These are phyloP conservation scores for Pleuronectes platessa DNA, from an alignment of 2,113 vertebrate species.

Conservation along the genomic window DNA sequence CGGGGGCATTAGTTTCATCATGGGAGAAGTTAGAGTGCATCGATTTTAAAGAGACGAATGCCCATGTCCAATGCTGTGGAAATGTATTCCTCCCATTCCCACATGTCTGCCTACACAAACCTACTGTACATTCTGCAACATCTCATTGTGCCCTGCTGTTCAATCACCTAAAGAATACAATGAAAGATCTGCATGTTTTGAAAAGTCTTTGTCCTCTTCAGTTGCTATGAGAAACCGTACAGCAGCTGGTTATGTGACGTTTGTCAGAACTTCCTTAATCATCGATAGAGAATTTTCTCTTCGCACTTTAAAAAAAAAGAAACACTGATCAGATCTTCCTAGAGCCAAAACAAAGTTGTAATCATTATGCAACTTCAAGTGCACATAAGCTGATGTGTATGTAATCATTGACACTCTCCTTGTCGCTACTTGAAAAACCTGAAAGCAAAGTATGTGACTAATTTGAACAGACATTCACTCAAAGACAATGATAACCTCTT, in stretches of 20 bases:
- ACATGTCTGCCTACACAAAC: neutral
- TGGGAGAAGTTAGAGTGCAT: conserved; percentile 5
- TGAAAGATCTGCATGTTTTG: neutral
- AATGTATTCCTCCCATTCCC: conserved; percentile 1
- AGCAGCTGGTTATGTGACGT: neutral
- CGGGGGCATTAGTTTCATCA: conserved; percentile 12
- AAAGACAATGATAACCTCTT: neutral
- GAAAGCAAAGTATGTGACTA: neutral
- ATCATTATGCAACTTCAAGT: neutral
- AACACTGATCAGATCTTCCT: neutral
- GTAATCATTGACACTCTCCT: neutral
- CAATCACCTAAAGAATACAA: conserved; percentile 13
- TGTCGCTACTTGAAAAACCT: neutral
- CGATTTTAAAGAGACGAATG: neutral
- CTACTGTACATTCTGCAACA: neutral
- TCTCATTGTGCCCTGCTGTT: neutral
- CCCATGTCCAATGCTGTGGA: neutral
- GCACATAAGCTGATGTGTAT: neutral
- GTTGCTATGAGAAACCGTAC: conserved; percentile 16
- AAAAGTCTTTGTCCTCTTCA: conserved; percentile 12
- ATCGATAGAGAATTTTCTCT: neutral
- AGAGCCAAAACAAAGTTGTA: neutral
- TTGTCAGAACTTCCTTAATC: conserved; percentile 15
- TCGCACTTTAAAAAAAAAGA: neutral
- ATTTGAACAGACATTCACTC: neutral